Percentiles rank a stretch among this genome's conserved stretches.
Evolutionary conservation across 2,888 invertebrate species (phyloP).

Genomic region (Pseudoips prasinana): DNA sequence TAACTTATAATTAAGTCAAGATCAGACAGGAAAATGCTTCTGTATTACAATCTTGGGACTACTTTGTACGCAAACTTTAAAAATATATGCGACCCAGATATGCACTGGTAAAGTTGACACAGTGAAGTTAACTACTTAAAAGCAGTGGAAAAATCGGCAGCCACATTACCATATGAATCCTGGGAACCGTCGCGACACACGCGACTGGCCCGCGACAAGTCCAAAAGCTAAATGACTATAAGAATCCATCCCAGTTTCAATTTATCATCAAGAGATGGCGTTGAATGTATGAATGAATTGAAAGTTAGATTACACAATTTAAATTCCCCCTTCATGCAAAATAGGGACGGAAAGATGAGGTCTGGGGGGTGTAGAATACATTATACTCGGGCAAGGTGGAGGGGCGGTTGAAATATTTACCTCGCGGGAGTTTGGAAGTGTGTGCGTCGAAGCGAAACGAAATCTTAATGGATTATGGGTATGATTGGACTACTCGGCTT

Average conservation of each 20-base stretch:
- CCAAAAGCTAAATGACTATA: conserved; percentile 65
- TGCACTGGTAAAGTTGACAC: conserved; percentile 22
- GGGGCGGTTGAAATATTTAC: conserved; percentile 75
- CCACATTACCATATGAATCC: conserved; percentile 51
- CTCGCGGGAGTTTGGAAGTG: conserved; percentile 76
- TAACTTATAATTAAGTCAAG: too few species aligned
- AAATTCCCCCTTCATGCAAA: conserved; percentile 82
- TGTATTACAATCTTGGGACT: conserved; percentile 6
- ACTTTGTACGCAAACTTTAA: conserved; percentile 4
- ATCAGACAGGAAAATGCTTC: too few species aligned
- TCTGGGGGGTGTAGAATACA: conserved; percentile 73
- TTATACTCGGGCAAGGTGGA: conserved; percentile 58
- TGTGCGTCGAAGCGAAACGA: conserved; percentile 68
- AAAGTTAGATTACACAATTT: conserved; percentile 83
- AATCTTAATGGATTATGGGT: conserved; percentile 81
- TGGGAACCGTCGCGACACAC: conserved; percentile 25
- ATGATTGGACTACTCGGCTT: conserved; percentile 72
- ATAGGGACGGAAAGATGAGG: conserved; percentile 79
- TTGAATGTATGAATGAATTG: conserved; percentile 82
- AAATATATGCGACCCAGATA: conserved; percentile 3
- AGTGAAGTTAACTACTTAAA: conserved; percentile 27
- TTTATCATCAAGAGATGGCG: conserved; percentile 80
- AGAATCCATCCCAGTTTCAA: conserved; percentile 75
- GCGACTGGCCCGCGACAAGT: conserved; percentile 33
- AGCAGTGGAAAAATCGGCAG: conserved; percentile 32